These are phyloP conservation scores for Eurosta solidaginis DNA, from an alignment of 1,140 invertebrate species.

Conservation along the genomic window DNA sequence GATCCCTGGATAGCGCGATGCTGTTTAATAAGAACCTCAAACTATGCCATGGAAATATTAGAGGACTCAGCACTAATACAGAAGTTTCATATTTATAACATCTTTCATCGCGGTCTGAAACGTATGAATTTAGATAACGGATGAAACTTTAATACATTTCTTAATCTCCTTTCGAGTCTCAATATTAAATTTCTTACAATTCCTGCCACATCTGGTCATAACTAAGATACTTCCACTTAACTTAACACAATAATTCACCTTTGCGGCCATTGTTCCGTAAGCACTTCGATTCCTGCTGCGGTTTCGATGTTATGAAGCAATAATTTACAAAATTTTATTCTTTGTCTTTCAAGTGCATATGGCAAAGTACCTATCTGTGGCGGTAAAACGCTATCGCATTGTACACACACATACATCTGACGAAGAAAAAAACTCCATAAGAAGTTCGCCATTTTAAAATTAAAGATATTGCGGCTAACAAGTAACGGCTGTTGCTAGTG, in stretches of 20 bases:
- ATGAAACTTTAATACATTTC: neutral
- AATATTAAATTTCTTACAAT: neutral
- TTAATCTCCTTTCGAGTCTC: neutral
- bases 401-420: neutral
- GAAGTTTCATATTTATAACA: no score
- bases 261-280: neutral
- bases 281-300: neutral
- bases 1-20: no score
- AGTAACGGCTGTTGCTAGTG: neutral
- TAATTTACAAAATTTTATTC: neutral
- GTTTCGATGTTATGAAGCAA: conserved; percentile 23
- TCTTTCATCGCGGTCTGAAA: no score
- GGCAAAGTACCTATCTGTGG: neutral
- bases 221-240: neutral
- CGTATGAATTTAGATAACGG: no score
- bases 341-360: conserved; percentile 22
- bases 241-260: conserved; percentile 6
- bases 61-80: no score
- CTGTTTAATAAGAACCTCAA: no score
- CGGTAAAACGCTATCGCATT: neutral
- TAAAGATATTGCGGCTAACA: conserved; percentile 9
- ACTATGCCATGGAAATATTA: no score
- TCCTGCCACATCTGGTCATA: neutral
- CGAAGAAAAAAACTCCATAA: neutral
- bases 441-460: neutral